Evolutionary conservation across 2,797 vertebrate genomes (phyloP), one percentile per base, ranked within the genome.

Genomic region (Esox masquinongy): DNA sequence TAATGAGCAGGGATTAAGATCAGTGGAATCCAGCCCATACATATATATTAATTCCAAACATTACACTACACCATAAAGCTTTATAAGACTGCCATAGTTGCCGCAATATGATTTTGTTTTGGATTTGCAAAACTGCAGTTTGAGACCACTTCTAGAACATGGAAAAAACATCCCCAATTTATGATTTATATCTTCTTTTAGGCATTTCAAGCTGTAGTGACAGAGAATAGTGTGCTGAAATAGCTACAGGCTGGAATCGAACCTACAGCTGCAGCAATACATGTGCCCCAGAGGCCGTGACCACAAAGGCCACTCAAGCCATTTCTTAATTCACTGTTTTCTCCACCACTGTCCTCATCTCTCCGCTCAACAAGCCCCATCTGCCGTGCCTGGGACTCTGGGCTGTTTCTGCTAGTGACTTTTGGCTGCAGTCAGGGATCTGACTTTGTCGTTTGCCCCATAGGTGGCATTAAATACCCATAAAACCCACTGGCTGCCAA

Each of bases 341-440:
- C 14, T 66, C 63, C 26, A 66, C 24, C 29, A 66, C 29, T 36
- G 22, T 36, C 29, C 16, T 31, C 14, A 64, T 34, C 56, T 59
- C 56, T 16, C 56, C 7, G 16, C 63, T 66, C 26, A 67, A 31
- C 7, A 17, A 17, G 15, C 31, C 31, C 64, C 16, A 16, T 51
- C 69, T 24, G 47, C 68, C 24, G 12, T 47, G 36, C 7, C 31
- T 68, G 19, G n/a, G 67, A 50, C 24, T 72, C 16, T 68, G 61
- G 64, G 59, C 47, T 67, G 36, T 74, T 78, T 70, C 2, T 72
- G 19, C 5, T 67, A 76, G 64, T 56, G 78, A 74, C 79, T 81
- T 43, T 59, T 68, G 70, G 49, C 61, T 67, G 22, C 36, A 68
- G 29, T 29, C 43, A 61, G 59, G 26, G n/a, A 59, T 31, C 63